Evolutionary conservation across 2,888 invertebrate genomes (phyloP), one percentile per base, ranked within the genome.

Genomic region (Pammene aurita): DNA sequence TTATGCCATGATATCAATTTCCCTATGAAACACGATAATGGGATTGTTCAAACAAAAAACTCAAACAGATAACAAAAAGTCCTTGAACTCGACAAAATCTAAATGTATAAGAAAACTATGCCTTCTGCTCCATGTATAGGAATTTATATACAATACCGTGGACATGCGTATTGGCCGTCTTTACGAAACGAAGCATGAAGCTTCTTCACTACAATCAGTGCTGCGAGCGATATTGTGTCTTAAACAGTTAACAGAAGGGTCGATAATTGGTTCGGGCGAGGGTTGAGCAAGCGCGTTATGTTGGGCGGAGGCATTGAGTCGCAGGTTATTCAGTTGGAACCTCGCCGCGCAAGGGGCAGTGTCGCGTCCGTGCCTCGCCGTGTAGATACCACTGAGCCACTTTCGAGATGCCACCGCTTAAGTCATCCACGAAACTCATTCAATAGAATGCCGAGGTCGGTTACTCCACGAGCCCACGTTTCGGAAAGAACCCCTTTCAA

Each of bases 101-200:
- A 86, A 90, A 90, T 87, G 87, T 87, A 87, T 84, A 88, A 88
- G 87, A 88, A 91, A 91, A 92, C 89, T 89, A 89, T 90, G 86
- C 81, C 81, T 78, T 83, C 86, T 88, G 67, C 71, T 70, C 71
- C 55, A 62, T 69, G 68, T 72, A 88, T 89, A 90, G 75, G 78
- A 88, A 85, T 85, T 85, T 89, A 88, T 90, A 86, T 86, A 90
- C 86, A 83, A 79, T 82, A 83, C 85, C 86, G 87, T 92, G 92
- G 92, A 90, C 92, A 92, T 92, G 92, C 92, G 92, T 92, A 92
- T 88, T 92, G 89, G 90, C 86, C 86, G 84, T 88, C 84, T 87
- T 83, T 86, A 85, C 87, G 86, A 85, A 87, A 83, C 84, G 85
- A 89, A 88, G 87, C 84, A 87, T 88, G 87, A 89, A 88, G 88